Evolutionary conservation across 2,113 vertebrate species (phyloP).

Genomic region (Xiphophorus couchianus): DNA sequence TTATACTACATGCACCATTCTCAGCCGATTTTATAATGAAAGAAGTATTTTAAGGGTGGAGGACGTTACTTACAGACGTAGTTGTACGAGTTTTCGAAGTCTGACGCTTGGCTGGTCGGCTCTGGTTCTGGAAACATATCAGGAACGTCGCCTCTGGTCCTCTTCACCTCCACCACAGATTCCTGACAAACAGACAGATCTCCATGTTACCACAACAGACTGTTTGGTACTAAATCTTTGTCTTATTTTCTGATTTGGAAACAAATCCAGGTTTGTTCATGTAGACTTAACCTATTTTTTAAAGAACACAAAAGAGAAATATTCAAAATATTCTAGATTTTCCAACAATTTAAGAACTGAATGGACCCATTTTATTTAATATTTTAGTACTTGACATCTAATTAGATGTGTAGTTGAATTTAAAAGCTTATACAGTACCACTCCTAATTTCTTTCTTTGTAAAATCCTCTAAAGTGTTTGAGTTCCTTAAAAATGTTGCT

Average conservation of each 20-base stretch:
- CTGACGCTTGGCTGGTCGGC: conserved; percentile 70
- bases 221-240: neutral
- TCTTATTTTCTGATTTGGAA: neutral
- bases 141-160: conserved; percentile 66
- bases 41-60: neutral
- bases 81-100: conserved; percentile 82
- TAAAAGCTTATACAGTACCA: too few species aligned
- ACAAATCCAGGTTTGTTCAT: conserved; percentile 3
- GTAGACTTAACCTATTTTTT: neutral
- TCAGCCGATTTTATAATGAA: neutral
- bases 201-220: neutral
- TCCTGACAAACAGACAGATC: conserved; percentile 32
- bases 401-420: neutral
- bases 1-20: neutral
- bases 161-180: conserved; percentile 44
- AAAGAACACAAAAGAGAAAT: neutral
- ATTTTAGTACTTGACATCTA: neutral
- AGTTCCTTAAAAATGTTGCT: too few species aligned
- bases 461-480: neutral
- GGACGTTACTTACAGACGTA: conserved; percentile 76
- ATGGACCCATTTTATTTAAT: neutral
- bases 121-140: conserved; percentile 67
- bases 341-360: neutral
- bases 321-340: neutral
- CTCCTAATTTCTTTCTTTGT: neutral